Evolutionary conservation across 2,113 vertebrate genomes (phyloP), one percentile per base, ranked within the genome.

Genomic region (Solea solea): DNA sequence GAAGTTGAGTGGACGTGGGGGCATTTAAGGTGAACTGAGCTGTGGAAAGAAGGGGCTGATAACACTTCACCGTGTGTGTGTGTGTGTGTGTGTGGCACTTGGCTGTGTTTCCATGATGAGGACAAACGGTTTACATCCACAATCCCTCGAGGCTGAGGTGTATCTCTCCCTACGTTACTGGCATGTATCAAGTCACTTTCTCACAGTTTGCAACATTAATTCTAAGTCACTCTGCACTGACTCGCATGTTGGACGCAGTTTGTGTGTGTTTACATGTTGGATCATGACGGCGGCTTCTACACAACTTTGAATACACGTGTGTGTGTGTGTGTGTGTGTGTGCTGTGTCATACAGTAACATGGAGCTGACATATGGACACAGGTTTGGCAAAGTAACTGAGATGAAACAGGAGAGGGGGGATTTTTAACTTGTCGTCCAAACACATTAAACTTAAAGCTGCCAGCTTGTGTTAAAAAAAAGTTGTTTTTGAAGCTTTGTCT

Each of bases 131-230:
- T 78, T 66, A 80, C 41, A 61, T 75, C 74, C 60, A 84, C 65
- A 42, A 65, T 79, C 70, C 75, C 60, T 54, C 46, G 1, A 53
- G 73, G 72, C 69, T 84, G 67, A 87, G 74, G 81, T 80, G 79
- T 84, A 72, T 41, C 48, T 41, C 48, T 49, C 56, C 9, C 53
- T 42, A 63, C 77, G 88, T 78, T 77, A 78, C 70, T 80, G 78
- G 71, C 57, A 21, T 82, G 55, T 52, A 9, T 70, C 61, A 73
- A 21, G 13, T 59, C 49, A 53, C 56, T 56, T 72, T 74, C 50
- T 77, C 27, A 74, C 25, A 79, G 66, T 63, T 15, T 34, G 41
- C 25, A 45, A 44, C 76, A 68, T 16, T 6, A 46, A n/a, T n/a
- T n/a, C n/a, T 21, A 21, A 21, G 1, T 21, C 21, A 12, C 34